Conservation (phyloP, 2,113 vertebrate genomes). For the Mirza zaza region DNA sequence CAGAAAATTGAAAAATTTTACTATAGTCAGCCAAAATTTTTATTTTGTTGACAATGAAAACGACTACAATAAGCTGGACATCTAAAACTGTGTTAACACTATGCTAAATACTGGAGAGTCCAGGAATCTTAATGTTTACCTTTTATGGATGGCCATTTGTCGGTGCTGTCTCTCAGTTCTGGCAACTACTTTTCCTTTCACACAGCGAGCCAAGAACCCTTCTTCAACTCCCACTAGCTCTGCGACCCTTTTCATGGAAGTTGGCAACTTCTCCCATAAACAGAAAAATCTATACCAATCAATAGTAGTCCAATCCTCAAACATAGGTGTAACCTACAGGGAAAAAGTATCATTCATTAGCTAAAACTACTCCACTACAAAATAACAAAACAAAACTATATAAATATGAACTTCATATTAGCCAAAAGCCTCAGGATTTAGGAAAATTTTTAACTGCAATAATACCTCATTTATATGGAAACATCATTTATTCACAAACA, state of each 20-base stretch:
- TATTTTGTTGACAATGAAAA: slow-evolving; percentile 15
- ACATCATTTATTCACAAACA: slow-evolving; percentile 35
- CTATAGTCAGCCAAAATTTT: not conserved
- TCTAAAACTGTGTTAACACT: not conserved
- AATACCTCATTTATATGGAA: not conserved
- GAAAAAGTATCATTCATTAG: slow-evolving; percentile 27
- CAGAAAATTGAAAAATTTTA: not conserved
- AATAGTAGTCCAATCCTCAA: slow-evolving; percentile 95
- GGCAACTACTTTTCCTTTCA: slow-evolving; percentile 90
- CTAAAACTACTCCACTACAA: not conserved
- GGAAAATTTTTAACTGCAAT: slow-evolving; percentile 3
- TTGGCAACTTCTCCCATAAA: slow-evolving; percentile 94
- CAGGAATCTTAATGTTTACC: slow-evolving; percentile 82
- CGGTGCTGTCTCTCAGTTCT: slow-evolving; percentile 95
- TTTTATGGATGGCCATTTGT: slow-evolving; percentile 97
- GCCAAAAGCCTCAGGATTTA: not conserved
- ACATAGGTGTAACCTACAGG: slow-evolving; percentile 93
- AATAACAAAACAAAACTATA: not conserved
- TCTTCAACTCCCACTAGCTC: slow-evolving; percentile 98
- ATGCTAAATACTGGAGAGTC: not conserved
- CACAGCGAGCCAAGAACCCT: slow-evolving; percentile 94
- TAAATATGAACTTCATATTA: slow-evolving; percentile 6
- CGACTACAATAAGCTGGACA: not conserved
- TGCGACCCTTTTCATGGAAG: slow-evolving; percentile 96
- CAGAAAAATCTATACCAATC: slow-evolving; percentile 99